phyloP scores from a whole-genome alignment of 2,113 vertebrate species.

The Ceuthmochares aereus region DNA sequence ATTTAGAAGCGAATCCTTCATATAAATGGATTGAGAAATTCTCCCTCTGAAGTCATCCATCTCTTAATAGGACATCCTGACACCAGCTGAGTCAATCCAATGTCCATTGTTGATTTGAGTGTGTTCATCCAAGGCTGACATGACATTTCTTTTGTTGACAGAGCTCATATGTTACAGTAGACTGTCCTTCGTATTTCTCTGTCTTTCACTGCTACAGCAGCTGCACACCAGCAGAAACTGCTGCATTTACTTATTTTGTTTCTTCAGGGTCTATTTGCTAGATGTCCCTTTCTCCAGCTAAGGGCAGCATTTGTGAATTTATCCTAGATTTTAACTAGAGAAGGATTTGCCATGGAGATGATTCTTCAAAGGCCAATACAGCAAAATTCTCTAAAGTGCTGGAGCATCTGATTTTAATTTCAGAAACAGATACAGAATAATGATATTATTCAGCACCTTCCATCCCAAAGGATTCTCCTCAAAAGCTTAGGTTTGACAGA shows the following conservation, averaged over 20 bases:
- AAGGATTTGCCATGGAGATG: neutral
- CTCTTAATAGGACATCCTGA: conserved; percentile 32
- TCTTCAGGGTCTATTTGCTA: conserved; percentile 19
- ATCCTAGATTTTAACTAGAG: neutral
- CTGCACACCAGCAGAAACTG: conserved; percentile 8
- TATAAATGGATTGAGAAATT: conserved; percentile 59
- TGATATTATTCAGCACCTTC: neutral
- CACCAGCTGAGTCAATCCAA: conserved; percentile 50
- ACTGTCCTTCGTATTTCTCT: conserved; percentile 38
- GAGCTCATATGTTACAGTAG: conserved; percentile 37
- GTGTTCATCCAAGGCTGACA: conserved; percentile 65
- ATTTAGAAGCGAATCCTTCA: conserved; percentile 44
- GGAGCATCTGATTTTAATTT: neutral
- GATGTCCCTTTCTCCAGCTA: neutral
- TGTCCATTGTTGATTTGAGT: conserved; percentile 36
- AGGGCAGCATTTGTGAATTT: neutral
- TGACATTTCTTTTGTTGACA: conserved; percentile 64
- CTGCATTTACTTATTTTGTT: neutral
- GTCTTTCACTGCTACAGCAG: conserved; percentile 11
- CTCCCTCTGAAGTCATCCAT: conserved; percentile 49
- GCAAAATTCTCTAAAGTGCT: neutral
- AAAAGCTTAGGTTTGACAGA: neutral
- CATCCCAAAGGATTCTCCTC: neutral
- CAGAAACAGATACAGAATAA: neutral
- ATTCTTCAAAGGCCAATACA: neutral